These are phyloP conservation scores for Homarus americanus DNA, from an alignment of 1,140 invertebrate species.

Conservation along the genomic window DNA sequence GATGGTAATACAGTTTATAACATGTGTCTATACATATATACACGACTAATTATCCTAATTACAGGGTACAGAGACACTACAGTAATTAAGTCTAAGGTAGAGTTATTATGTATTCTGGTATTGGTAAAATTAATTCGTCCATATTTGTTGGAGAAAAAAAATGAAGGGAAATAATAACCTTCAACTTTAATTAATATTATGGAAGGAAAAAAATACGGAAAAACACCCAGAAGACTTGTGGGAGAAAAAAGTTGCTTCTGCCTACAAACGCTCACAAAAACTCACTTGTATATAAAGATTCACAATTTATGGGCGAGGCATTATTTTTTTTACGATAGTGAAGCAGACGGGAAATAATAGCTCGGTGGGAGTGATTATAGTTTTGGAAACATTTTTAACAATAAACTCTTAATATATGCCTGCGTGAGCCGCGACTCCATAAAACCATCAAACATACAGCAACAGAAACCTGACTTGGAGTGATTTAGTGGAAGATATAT, in stretches of 20 bases:
- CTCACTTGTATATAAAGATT: background rate
- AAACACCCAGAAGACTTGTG: background rate
- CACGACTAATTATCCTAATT: background rate
- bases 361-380: slow-evolving; percentile 6
- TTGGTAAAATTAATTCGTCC: too few relatives aligned
- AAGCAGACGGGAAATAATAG: background rate
- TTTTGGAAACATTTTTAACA: background rate
- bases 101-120: too few relatives aligned
- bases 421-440: background rate
- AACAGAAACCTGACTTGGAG: background rate
- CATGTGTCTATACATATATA: too few relatives aligned
- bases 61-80: background rate
- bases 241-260: background rate
- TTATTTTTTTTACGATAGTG: background rate
- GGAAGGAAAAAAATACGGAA: background rate
- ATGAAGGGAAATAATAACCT: too few relatives aligned
- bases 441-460: background rate
- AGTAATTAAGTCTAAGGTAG: background rate
- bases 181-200: background rate
- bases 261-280: background rate
- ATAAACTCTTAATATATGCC: background rate
- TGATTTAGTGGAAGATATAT: background rate
- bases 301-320: background rate
- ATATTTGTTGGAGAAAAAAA: too few relatives aligned
- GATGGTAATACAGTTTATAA: too few relatives aligned